Conservation (phyloP, 2,113 vertebrate species). For the Apodemus sylvaticus region DNA sequence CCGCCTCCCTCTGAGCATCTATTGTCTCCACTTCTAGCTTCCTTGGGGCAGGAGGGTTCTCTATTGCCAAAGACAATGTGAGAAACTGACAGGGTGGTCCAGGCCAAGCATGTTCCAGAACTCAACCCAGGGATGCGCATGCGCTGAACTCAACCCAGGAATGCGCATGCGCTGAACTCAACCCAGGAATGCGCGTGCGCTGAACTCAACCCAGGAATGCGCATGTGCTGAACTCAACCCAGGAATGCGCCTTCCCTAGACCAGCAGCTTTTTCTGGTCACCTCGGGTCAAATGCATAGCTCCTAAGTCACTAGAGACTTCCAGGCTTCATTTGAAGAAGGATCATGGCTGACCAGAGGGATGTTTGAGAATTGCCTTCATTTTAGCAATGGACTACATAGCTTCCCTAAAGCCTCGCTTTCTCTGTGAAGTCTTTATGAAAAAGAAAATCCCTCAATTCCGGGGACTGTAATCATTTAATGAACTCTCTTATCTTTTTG, state of each 20-base stretch:
- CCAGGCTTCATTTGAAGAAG: neutral
- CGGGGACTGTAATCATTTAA: conserved; percentile 41
- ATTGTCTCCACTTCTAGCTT: neutral
- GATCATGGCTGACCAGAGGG: neutral
- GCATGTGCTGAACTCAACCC: neutral
- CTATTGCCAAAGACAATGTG: neutral
- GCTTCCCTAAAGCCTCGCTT: conserved; percentile 17
- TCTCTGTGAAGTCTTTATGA: conserved; percentile 42
- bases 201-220: neutral
- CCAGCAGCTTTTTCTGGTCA: neutral
- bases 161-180: neutral
- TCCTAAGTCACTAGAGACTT: neutral
- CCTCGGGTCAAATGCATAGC: neutral
- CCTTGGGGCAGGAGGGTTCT: neutral
- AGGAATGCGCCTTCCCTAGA: neutral
- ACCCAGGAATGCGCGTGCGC: neutral
- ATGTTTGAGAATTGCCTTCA: neutral
- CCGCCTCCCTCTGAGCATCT: fast-evolving
- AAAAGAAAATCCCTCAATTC: neutral
- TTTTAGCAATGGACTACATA: neutral
- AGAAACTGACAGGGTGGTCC: neutral
- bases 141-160: neutral
- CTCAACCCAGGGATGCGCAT: neutral
- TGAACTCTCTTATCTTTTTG: conserved; percentile 38
- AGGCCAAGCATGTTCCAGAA: neutral